These are phyloP conservation scores for Okapia johnstoni DNA, from an alignment of 2,113 vertebrate species.

Conservation along the genomic window DNA sequence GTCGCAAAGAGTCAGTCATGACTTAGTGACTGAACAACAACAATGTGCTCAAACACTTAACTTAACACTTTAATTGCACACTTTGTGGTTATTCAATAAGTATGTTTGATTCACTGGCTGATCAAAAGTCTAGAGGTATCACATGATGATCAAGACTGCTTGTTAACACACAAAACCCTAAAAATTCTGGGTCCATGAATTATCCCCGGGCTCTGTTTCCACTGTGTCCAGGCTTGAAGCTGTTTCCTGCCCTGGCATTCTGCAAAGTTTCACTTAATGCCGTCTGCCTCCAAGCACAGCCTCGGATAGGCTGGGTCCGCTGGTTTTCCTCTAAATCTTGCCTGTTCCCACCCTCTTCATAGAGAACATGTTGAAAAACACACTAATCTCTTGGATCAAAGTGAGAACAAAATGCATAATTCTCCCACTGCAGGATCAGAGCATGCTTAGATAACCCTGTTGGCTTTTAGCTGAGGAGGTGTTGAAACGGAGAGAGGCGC, in stretches of 20 bases:
- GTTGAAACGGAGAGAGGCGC: slow-evolving; percentile 11
- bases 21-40: background rate
- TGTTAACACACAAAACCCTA: background rate
- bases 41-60: background rate
- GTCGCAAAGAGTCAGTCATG: background rate
- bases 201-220: background rate
- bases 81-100: background rate
- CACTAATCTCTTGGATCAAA: slow-evolving; percentile 52
- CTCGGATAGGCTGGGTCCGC: background rate
- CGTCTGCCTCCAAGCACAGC: background rate
- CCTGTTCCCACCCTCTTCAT: background rate
- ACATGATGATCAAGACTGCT: background rate
- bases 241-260: background rate
- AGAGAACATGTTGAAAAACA: background rate
- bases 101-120: background rate
- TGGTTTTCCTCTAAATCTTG: background rate
- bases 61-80: background rate
- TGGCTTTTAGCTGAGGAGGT: slow-evolving; percentile 24
- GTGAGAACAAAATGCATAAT: background rate
- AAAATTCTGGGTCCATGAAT: background rate
- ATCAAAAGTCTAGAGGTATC: background rate
- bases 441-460: background rate
- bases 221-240: background rate
- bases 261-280: background rate
- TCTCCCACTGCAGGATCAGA: background rate